Percentiles rank a stretch among this genome's conserved stretches.
phyloP scores from a whole-genome alignment of 2,888 invertebrate genomes.

The Xestoiulus laeticollis region DNA sequence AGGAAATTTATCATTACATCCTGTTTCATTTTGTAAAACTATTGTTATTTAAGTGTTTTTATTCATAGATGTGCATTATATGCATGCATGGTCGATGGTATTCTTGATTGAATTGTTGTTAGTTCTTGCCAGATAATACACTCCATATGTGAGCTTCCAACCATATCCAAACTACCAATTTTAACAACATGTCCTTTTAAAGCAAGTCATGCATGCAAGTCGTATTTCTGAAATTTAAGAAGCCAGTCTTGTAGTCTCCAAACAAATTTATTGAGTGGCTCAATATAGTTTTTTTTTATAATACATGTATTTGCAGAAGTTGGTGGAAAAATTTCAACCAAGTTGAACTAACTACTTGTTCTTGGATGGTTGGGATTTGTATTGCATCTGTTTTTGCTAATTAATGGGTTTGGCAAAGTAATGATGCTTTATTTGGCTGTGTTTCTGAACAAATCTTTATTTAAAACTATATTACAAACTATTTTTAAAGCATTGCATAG shows the following conservation, averaged over 20 bases:
- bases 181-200: background rate
- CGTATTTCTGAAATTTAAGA: background rate
- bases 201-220: background rate
- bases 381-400: background rate
- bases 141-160: background rate
- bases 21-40: too few species aligned
- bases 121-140: background rate
- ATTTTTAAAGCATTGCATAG: too few species aligned
- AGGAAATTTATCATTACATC: too few species aligned
- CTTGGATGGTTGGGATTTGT: background rate
- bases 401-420: background rate
- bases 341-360: background rate
- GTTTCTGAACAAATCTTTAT: background rate
- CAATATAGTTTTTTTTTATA: background rate
- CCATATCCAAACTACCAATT: background rate
- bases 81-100: too few species aligned
- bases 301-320: background rate
- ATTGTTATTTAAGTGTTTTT: too few species aligned
- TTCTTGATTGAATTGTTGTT: background rate
- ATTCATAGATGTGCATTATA: too few species aligned
- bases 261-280: background rate
- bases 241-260: background rate
- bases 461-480: too few species aligned
- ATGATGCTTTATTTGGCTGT: background rate
- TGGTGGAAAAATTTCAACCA: background rate